Evolutionary conservation across 2,113 vertebrate genomes (phyloP).

Genomic region (Onychostoma macrolepis): DNA sequence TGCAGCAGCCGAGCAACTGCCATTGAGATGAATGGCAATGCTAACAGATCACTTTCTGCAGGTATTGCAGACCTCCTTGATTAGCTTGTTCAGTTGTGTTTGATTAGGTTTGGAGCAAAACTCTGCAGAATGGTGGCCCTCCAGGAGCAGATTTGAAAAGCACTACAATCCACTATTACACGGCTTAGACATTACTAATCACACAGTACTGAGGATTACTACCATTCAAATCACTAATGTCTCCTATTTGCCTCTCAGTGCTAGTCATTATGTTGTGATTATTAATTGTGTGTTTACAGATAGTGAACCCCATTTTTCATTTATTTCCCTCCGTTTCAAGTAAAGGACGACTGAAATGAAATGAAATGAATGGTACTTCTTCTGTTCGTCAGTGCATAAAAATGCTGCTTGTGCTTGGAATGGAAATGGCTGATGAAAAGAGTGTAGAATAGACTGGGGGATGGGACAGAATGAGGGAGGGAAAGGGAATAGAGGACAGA

Average conservation of each 20-base stretch:
- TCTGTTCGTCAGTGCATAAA: conserved; percentile 54
- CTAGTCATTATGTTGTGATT: conserved; percentile 26
- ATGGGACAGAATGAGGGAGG: conserved; percentile 62
- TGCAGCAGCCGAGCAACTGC: background rate
- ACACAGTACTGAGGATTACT: conserved; percentile 40
- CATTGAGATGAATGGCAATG: background rate
- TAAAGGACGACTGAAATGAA: conserved; percentile 52
- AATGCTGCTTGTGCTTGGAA: conserved; percentile 59
- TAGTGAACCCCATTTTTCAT: background rate
- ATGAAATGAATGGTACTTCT: conserved; percentile 53
- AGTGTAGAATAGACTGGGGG: conserved; percentile 42
- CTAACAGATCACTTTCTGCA: background rate
- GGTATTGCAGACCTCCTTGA: conserved; percentile 5
- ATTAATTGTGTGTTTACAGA: conserved; percentile 51
- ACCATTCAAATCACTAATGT: conserved; percentile 49
- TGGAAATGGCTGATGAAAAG: conserved; percentile 55
- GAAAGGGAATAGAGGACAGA: conserved; percentile 36
- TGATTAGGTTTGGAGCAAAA: conserved; percentile 9
- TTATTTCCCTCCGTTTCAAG: conserved; percentile 24
- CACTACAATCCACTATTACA: conserved; percentile 18
- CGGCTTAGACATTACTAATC: conserved; percentile 46
- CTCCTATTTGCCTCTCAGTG: conserved; percentile 33
- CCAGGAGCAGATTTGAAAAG: conserved; percentile 4
- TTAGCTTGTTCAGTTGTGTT: conserved; percentile 12
- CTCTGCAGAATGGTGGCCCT: background rate